Evolutionary conservation across 2,113 vertebrate species (phyloP), one percentile per base, ranked within the genome.

Genomic region (Tricholaema leucomelas): DNA sequence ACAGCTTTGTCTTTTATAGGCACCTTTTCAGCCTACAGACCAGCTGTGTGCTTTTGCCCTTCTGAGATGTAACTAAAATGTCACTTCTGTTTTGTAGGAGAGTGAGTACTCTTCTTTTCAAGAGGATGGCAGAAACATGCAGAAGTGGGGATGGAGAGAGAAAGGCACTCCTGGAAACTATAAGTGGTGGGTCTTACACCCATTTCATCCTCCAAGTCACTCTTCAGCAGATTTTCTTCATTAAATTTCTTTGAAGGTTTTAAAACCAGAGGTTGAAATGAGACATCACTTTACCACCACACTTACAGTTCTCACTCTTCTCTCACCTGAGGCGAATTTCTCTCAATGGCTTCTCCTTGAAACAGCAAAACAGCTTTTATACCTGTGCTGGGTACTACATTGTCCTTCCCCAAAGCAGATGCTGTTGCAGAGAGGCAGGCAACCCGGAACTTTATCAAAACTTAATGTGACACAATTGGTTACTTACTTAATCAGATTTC

Each of bases 41-140:
- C 71, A 91, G 61, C 50, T 92, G 63, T 72, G 84, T 78, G 74
- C 78, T 81, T 92, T 93, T 85, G 81, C 12, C 63, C 74, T 92
- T 90, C 50, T 79, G 38, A 71, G 25, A 55, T 46, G 9, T 40
- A 80, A 73, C 21, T 33, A 55, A 87, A 84, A 67, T 4, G 56
- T 38, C 86, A 72, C 12, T 88, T 12, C 16, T 58, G 10, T 9
- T 75, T 78, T 50, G 5, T 12, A 56, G 54, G 4, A 81, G 44
- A 60, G 12, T 20, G 21, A 42, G 21, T 78, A 25, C 20, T 30
- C 3, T 78, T 50, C 33, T 77, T 81, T 74, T 72, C 36, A 73
- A 56, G n/a, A 11, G 18, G 25, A 50, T 75, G 48, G 17, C 30
- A 89, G 63, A 71, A 88, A 63, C 17, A 73, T 66, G 28, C 10